Percentiles rank a stretch among this genome's conserved stretches.
These are phyloP conservation scores for Clanis bilineata DNA, from an alignment of 2,888 invertebrate genomes.

Conservation along the genomic window DNA sequence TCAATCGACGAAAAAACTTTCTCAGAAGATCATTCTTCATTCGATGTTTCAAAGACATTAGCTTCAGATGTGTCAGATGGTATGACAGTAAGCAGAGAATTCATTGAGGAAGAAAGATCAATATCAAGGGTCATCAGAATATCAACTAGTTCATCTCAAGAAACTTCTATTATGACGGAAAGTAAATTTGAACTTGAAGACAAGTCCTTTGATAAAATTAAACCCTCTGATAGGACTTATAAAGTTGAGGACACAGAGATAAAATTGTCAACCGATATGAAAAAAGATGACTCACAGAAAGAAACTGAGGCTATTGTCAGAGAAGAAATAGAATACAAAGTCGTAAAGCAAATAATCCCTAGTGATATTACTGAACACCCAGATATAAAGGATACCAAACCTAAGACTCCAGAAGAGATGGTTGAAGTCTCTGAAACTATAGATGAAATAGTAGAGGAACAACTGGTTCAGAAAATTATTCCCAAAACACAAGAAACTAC, in stretches of 20 bases:
- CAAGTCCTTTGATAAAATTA: constrained; percentile 53
- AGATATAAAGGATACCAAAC: not conserved
- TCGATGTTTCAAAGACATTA: constrained; percentile 74
- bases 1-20: constrained; percentile 76
- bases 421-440: not conserved
- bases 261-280: constrained; percentile 34
- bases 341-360: not conserved
- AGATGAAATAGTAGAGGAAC: not conserved
- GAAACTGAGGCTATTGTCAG: constrained; percentile 28
- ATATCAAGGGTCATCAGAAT: constrained; percentile 56
- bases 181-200: constrained; percentile 71
- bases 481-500: constrained; percentile 1
- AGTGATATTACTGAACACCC: not conserved
- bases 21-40: constrained; percentile 76
- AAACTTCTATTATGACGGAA: constrained; percentile 68
- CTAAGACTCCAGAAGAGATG: not conserved
- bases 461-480: not conserved
- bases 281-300: constrained; percentile 26
- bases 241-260: constrained; percentile 55
- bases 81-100: constrained; percentile 66
- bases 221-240: constrained; percentile 49
- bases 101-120: constrained; percentile 67
- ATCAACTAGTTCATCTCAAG: constrained; percentile 69
- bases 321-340: constrained; percentile 19
- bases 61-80: constrained; percentile 75